Evolutionary conservation across 2,888 invertebrate species (phyloP).

Genomic region (Xanthia togata): DNA sequence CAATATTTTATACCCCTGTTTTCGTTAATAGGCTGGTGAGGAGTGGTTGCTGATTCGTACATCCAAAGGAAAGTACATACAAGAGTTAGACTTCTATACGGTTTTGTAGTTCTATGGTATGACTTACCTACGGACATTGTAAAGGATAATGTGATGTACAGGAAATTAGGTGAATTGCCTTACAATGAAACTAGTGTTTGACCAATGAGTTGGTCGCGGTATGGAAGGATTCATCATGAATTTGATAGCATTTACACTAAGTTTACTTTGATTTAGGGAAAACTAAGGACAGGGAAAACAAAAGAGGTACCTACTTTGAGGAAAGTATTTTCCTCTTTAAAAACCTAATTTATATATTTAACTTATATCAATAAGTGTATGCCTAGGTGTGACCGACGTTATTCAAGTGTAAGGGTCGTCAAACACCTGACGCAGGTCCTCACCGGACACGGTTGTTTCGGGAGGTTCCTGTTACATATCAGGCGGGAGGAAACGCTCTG

Average conservation of each 20-base stretch:
- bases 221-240: not conserved
- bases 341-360: not conserved
- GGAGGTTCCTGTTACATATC: too few species aligned
- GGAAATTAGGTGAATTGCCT: conserved; percentile 50
- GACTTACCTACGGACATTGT: not conserved
- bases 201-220: not conserved
- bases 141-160: conserved; percentile 37
- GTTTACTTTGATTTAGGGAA: conserved; percentile 1
- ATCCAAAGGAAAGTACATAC: too few species aligned
- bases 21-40: not conserved
- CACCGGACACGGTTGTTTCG: too few species aligned
- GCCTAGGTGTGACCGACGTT: not conserved
- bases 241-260: not conserved
- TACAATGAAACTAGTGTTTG: conserved; percentile 26
- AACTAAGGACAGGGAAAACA: not conserved
- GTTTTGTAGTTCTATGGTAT: conserved; percentile 17
- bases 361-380: too few species aligned
- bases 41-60: not conserved
- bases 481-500: too few species aligned
- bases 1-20: not conserved
- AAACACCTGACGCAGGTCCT: too few species aligned
- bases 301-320: not conserved
- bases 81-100: conserved; percentile 5
- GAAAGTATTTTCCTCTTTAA: not conserved
- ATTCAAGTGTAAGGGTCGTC: not conserved